phyloP scores from a whole-genome alignment of 2,113 vertebrate species.

The Indicator indicator region DNA sequence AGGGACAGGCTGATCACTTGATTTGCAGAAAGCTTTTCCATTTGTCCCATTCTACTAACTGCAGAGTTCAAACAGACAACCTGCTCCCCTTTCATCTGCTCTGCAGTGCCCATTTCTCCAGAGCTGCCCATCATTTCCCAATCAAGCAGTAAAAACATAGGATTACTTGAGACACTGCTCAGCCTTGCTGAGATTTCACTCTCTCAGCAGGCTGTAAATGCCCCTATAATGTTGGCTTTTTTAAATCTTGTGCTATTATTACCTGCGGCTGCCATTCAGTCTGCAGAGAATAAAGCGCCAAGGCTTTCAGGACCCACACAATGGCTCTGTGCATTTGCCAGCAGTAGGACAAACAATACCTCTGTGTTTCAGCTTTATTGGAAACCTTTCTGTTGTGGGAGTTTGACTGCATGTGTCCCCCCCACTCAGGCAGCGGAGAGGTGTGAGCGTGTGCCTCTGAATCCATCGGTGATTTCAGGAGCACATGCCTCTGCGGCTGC shows the following conservation, averaged over 20 bases:
- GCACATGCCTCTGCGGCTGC: not conserved
- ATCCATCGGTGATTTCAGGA: not conserved
- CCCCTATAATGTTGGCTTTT: slow-evolving; percentile 74
- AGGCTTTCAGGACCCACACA: slow-evolving; percentile 65
- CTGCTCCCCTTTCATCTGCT: slow-evolving; percentile 34
- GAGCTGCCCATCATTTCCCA: slow-evolving; percentile 69
- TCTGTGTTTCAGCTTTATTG: slow-evolving; percentile 69
- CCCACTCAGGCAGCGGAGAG: not conserved
- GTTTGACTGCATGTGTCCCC: not conserved
- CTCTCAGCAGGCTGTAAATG: slow-evolving; percentile 67
- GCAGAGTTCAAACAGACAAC: not conserved
- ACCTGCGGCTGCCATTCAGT: slow-evolving; percentile 68
- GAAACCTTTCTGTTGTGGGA: slow-evolving; percentile 63
- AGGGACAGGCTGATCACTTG: not conserved
- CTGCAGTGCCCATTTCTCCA: slow-evolving; percentile 38
- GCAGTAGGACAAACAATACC: slow-evolving; percentile 64
- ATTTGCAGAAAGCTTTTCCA: slow-evolving; percentile 14
- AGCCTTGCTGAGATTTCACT: slow-evolving; percentile 66
- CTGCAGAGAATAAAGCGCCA: slow-evolving; percentile 66
- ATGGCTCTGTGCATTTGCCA: slow-evolving; percentile 58
- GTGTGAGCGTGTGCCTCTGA: not conserved
- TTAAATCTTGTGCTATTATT: slow-evolving; percentile 75
- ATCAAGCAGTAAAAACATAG: slow-evolving; percentile 55
- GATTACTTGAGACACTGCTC: slow-evolving; percentile 54
- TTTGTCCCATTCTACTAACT: slow-evolving; percentile 17